Base-by-base conservation (phyloP, 2,888 invertebrate genomes). In the Stenotaenia linearis region DNA sequence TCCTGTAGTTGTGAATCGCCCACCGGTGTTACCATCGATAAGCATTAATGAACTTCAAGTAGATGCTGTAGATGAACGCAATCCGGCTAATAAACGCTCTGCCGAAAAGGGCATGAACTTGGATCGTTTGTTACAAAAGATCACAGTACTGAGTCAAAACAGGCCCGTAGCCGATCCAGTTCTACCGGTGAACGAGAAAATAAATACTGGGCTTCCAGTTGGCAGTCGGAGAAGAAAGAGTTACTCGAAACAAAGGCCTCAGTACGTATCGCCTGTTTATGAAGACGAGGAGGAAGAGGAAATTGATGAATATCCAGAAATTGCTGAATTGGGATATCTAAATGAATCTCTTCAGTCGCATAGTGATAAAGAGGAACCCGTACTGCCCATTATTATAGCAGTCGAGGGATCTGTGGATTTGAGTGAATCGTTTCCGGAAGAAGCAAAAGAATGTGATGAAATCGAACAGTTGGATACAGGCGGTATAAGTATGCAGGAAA, bases 141-240 rank as follows among this genome's bases (percentile, higher is more conserved):
- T 79, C 9, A 40, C 79, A 18, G 79, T 35, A 7, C 23, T 75
- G 12, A 74, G 37, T 75, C 75, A 79, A 40, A 79, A 75, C 40
- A 30, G 74, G n/a, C 37, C 79, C 15, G 75, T n/a, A 10, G 35
- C 32, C n/a, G 79, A 79, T 10, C 21, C 79, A 5, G 10, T 56
- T 30, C 32, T 23, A 15, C 23, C 25, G 4, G 6, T 25, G 0
- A 37, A 10, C 23, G 79, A 79, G 18, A 79, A 75, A 28, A 12
- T 21, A 2, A 75, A 21, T 37, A 10, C 74, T 9, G 50, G 28
- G 40, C 45, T 75, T 37, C 40, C 79, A 12, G 56, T 69, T 1
- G 79, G 79, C 18, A 79, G 79, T 40, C 74, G 75, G 6, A 28
- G 79, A 35, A 10, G 79, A 9, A 79, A 79, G 23, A 79, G 40